A percentile compares a stretch with the other conserved stretches of the same genome.
Evolutionary conservation across 37 sponge, comb jelly and placozoan genomes (phyloP).

Genomic region (Corticium candelabrum): DNA sequence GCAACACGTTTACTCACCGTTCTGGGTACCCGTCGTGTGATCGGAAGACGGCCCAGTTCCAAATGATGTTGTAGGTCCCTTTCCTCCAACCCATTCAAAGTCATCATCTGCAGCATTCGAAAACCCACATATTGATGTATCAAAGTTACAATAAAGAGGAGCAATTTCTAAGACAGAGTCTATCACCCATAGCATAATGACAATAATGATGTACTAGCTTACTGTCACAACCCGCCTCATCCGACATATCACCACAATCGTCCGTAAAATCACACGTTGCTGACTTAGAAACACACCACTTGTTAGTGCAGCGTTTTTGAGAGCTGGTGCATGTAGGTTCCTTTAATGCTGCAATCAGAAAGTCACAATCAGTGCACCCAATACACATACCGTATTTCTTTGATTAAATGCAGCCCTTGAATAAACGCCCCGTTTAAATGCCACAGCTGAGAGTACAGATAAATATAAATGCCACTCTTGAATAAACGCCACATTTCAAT

Average conservation of each 20-base stretch:
- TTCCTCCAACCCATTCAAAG: conserved; percentile 24
- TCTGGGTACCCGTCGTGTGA: conserved; percentile 19
- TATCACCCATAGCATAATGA: too few relatives aligned
- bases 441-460: too few relatives aligned
- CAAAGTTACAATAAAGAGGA: background rate
- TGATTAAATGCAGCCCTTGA: too few relatives aligned
- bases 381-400: too few relatives aligned
- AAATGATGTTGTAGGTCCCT: conserved; percentile 9
- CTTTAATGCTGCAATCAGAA: too few relatives aligned
- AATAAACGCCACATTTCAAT: too few relatives aligned
- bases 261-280: background rate
- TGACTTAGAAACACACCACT: background rate
- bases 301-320: background rate
- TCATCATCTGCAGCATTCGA: conserved; percentile 2
- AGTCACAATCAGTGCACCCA: too few relatives aligned
- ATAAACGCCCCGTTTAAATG: too few relatives aligned
- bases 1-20: background rate
- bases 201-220: too few relatives aligned
- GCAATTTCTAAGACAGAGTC: too few relatives aligned
- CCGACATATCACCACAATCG: background rate
- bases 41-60: conserved; percentile 21
- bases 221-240: background rate
- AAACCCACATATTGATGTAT: background rate
- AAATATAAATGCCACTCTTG: too few relatives aligned
- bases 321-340: background rate